Percentiles rank a stretch among this genome's conserved stretches.
Evolutionary conservation across 2,113 vertebrate species (phyloP).

Genomic region (human (Homo sapiens)): DNA sequence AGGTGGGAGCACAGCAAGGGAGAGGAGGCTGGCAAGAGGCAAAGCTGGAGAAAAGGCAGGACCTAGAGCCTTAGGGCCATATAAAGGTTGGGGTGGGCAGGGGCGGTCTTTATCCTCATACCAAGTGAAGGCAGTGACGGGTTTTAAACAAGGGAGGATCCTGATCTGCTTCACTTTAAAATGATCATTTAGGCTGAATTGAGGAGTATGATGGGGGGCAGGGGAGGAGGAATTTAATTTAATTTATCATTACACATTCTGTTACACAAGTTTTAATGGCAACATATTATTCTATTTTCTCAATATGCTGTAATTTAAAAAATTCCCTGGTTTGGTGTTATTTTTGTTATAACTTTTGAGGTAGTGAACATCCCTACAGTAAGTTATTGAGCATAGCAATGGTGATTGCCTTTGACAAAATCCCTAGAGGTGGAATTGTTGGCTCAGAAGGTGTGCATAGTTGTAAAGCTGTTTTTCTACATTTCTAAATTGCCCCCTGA

Average conservation of each 20-base stretch:
- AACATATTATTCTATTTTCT: background rate
- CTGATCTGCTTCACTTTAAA: background rate
- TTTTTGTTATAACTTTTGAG: background rate
- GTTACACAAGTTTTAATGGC: background rate
- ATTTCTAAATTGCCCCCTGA: background rate
- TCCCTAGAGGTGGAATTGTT: background rate
- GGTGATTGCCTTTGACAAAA: background rate
- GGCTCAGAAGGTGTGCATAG: background rate
- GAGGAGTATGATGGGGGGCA: background rate
- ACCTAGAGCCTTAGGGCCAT: background rate
- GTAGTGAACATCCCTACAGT: background rate
- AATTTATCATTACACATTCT: background rate
- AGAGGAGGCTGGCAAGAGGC: background rate
- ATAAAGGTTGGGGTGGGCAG: rapidly evolving
- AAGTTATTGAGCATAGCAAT: background rate
- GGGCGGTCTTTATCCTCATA: background rate
- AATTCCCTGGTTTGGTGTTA: background rate
- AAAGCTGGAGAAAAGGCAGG: background rate
- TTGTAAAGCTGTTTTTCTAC: background rate
- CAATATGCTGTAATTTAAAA: background rate
- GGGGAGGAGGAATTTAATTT: background rate
- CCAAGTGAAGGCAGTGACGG: background rate
- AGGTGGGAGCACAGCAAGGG: background rate
- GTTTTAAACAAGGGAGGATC: background rate
- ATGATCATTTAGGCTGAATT: background rate